Evolutionary conservation across 2,113 vertebrate species (phyloP).

Genomic region (Zeus faber): DNA sequence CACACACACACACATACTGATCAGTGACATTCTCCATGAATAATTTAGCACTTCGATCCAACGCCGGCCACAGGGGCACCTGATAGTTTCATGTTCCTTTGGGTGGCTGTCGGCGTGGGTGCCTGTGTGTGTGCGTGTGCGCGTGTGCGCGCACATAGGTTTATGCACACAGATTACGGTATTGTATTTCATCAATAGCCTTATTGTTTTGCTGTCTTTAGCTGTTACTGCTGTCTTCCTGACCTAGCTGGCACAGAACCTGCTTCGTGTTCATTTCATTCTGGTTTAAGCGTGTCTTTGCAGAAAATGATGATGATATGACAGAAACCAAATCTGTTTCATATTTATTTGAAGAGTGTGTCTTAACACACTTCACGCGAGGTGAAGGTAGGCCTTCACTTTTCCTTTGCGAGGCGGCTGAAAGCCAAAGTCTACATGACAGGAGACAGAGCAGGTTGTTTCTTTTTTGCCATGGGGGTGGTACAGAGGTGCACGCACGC

Average conservation of each 20-base stretch:
- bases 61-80: constrained; percentile 39
- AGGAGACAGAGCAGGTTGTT: no score
- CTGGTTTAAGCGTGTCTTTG: neutral
- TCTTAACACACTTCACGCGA: no score
- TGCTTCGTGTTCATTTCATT: constrained; percentile 36
- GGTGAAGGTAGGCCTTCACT: constrained; percentile 30
- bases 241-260: constrained; percentile 8
- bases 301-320: constrained; percentile 10
- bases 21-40: constrained; percentile 52
- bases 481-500: neutral
- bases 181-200: constrained; percentile 17
- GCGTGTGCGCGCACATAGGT: neutral
- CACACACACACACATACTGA: constrained; percentile 10
- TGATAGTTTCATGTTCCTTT: constrained; percentile 21
- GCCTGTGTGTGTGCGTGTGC: constrained; percentile 1
- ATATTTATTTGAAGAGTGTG: constrained; percentile 49
- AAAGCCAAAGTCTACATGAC: constrained; percentile 14
- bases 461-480: no score
- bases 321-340: no score
- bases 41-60: constrained; percentile 62
- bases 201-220: constrained; percentile 19
- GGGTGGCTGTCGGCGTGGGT: constrained; percentile 8
- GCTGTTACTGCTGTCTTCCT: constrained; percentile 6
- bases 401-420: constrained; percentile 36
- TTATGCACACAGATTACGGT: constrained; percentile 13